Evolutionary conservation across 1,140 invertebrate species (phyloP), one percentile per base, ranked within the genome.

Genomic region (Tetramorium parvispinum): DNA sequence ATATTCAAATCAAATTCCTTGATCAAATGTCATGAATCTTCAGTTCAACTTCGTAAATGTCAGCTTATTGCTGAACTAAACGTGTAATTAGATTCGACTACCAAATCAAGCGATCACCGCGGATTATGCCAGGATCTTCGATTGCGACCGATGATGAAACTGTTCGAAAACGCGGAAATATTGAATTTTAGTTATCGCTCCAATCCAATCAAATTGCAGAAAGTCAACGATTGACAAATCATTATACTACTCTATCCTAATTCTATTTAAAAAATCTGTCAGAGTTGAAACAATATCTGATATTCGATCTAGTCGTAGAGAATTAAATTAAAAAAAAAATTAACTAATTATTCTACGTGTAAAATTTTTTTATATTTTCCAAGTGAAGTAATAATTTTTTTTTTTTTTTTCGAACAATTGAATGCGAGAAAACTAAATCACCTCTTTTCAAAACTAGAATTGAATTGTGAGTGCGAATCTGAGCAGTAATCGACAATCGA

Each of bases 401-500:
- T 70, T 16, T 10, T 24, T 61, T 71, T 18, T 7, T n/a, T 6
- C 13, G 27, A 65, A 77, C 40, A 57, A 65, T 27, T 68, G 6
- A 21, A 7, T 46, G 24, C 59, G 18, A 43, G 7, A 68, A 91
- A 88, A 55, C 63, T 65, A 51, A 51, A 91, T 73, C 21, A 87
- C 32, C 57, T 6, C 1, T 88, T 68, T 88, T 59, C 87, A n/a
- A 5, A 81, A 91, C 88, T 90, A 1, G 55, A 27, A 53, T 13
- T 16, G 46, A 11, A 8, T 10, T 37, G 16, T 0, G 11, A 6
- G 0, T 63, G n/a, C 37, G 24, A 27, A n/a, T n/a, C n/a, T n/a
- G n/a, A 37, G 16, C 1, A 7, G 0, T 16, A 7, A 21, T 53
- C 55, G 32, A 18, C 37, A 5, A 5, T 4, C 24, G n/a, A 70